phyloP scores from a whole-genome alignment of 2,888 invertebrate genomes.

The Byasa hedistus region DNA sequence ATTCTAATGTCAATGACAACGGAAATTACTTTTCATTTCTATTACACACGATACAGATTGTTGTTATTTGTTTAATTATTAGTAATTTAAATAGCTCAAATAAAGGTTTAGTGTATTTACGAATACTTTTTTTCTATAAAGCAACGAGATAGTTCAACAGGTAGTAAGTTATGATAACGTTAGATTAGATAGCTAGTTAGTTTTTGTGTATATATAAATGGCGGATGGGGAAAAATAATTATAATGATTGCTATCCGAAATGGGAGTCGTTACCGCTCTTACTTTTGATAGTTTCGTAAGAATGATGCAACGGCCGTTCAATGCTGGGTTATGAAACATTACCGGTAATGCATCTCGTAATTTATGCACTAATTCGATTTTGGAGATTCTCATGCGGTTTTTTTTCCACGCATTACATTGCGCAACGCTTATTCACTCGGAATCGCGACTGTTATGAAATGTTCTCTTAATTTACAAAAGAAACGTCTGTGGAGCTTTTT shows the following conservation, averaged over 20 bases:
- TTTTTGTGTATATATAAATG: too few species aligned
- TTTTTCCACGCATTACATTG: constrained; percentile 16
- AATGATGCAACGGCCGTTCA: constrained; percentile 23
- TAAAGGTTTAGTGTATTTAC: too few species aligned
- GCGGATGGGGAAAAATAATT: neutral
- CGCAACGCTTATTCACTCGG: constrained; percentile 34
- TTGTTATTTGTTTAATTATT: too few species aligned
- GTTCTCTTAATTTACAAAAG: neutral
- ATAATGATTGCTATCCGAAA: neutral
- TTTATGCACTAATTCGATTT: constrained; percentile 26
- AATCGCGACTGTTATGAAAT: constrained; percentile 14
- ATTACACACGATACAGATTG: neutral
- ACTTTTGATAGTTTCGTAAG: constrained; percentile 32
- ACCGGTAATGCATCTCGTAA: constrained; percentile 30
- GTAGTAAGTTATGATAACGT: too few species aligned
- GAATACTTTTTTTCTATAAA: too few species aligned
- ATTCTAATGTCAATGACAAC: neutral
- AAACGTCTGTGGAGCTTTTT: neutral
- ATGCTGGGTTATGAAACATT: constrained; percentile 23
- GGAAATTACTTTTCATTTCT: constrained; percentile 4
- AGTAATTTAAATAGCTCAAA: too few species aligned
- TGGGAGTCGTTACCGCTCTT: constrained; percentile 19
- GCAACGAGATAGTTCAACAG: too few species aligned
- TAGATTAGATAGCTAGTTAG: too few species aligned
- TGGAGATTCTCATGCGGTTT: constrained; percentile 8